These are phyloP conservation scores for Microchrysa polita DNA, from an alignment of 2,888 invertebrate genomes.

Conservation along the genomic window DNA sequence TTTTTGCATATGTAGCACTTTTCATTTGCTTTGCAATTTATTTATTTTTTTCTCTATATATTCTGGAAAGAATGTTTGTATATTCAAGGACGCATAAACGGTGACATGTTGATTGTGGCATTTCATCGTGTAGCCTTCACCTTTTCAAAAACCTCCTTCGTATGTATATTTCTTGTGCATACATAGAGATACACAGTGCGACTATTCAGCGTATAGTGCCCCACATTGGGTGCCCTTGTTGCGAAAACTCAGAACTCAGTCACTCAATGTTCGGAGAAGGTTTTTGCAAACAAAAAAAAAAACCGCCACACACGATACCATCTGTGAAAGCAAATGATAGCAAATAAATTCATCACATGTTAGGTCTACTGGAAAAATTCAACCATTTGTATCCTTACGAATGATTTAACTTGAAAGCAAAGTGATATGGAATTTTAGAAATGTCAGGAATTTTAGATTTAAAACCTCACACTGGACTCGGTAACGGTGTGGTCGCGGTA, in stretches of 20 bases:
- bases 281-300: slow-evolving; percentile 14
- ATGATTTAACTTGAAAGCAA: slow-evolving; percentile 41
- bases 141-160: no score
- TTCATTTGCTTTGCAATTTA: not conserved
- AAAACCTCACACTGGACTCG: no score
- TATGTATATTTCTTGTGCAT: no score
- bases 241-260: no score
- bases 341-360: slow-evolving; percentile 41
- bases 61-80: not conserved
- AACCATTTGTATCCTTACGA: slow-evolving; percentile 39
- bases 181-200: no score
- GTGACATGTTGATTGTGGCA: slow-evolving; percentile 6
- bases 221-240: no score
- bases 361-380: slow-evolving; percentile 39
- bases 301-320: not conserved
- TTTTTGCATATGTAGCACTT: slow-evolving; percentile 6
- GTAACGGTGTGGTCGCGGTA: no score
- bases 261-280: no score
- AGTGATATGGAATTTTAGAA: slow-evolving; percentile 15
- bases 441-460: no score
- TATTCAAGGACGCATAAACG: not conserved
- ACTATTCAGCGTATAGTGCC: no score
- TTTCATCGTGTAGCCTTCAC: not conserved
- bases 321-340: slow-evolving; percentile 12
- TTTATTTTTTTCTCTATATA: no score